These are phyloP conservation scores for Hyppa rectilinea DNA, from an alignment of 2,888 invertebrate species.

Conservation along the genomic window DNA sequence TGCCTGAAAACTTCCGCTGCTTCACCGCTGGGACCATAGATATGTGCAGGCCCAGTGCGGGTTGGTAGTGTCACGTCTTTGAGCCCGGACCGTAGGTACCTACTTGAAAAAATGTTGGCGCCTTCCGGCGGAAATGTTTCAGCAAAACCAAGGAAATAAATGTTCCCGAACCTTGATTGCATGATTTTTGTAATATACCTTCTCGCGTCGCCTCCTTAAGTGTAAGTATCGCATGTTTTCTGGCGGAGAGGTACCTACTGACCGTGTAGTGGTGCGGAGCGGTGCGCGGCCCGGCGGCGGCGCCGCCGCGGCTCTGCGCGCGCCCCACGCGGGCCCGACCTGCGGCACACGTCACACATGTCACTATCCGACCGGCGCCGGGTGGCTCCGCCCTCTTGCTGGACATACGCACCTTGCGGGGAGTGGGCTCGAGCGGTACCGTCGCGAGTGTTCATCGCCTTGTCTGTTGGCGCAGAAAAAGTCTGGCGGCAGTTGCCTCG, in stretches of 20 bases:
- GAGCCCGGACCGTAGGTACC: too few relatives aligned
- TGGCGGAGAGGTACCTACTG: slow-evolving; percentile 16
- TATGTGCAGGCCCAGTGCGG: too few relatives aligned
- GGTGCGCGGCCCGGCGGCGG: slow-evolving; percentile 19
- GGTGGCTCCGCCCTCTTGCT: neutral
- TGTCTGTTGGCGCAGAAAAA: slow-evolving; percentile 93
- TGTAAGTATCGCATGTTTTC: neutral
- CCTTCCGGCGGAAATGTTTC: neutral
- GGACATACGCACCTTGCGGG: slow-evolving; percentile 36
- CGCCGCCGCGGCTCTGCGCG: slow-evolving; percentile 35
- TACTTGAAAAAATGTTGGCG: neutral
- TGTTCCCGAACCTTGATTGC: neutral
- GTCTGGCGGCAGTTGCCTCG: slow-evolving; percentile 93
- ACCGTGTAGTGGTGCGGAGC: slow-evolving; percentile 29
- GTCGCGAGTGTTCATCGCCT: neutral
- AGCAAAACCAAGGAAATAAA: neutral
- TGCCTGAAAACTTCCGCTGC: too few relatives aligned
- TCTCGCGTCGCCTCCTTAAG: neutral
- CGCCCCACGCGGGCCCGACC: neutral
- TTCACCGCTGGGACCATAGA: too few relatives aligned
- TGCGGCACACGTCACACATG: slow-evolving; percentile 13
- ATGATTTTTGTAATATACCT: neutral
- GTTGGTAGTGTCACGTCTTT: too few relatives aligned
- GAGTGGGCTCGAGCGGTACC: neutral
- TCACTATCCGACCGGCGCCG: neutral